Percentiles rank a stretch among this genome's conserved stretches.
These are phyloP conservation scores for Agapetus fuscipes DNA, from an alignment of 2,888 invertebrate genomes.

Conservation along the genomic window DNA sequence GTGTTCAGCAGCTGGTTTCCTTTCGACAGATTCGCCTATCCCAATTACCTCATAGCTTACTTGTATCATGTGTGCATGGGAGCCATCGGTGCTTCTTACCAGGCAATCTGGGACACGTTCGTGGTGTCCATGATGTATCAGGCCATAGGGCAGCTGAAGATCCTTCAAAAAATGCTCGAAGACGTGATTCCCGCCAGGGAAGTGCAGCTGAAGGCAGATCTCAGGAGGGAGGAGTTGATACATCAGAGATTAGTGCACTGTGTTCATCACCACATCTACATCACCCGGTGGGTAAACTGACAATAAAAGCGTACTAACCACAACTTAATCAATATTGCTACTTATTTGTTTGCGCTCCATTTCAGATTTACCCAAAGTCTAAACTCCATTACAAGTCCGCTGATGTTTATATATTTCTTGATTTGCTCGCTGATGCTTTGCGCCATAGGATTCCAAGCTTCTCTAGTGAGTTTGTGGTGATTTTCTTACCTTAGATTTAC, in stretches of 20 bases:
- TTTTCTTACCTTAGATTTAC: no score
- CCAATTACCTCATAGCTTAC: slow-evolving; percentile 15
- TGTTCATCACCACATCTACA: slow-evolving; percentile 16
- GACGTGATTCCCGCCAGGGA: no score
- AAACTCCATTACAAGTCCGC: slow-evolving; percentile 35
- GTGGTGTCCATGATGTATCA: slow-evolving; percentile 36
- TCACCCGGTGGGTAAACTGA: slow-evolving; percentile 12
- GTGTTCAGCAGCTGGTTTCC: slow-evolving; percentile 21
- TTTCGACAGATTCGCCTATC: slow-evolving; percentile 16
- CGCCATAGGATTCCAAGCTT: slow-evolving; percentile 35
- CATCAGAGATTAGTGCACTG: slow-evolving; percentile 13
- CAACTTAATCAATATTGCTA: no score
- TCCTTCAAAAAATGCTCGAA: slow-evolving; percentile 24
- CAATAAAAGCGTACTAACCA: no score
- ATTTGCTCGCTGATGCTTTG: slow-evolving; percentile 43
- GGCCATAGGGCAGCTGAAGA: slow-evolving; percentile 34
- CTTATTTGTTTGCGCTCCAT: no score
- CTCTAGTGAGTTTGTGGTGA: slow-evolving; percentile 22
- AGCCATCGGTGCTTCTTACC: slow-evolving; percentile 36
- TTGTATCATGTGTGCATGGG: slow-evolving; percentile 30
- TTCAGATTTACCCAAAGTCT: slow-evolving; percentile 33
- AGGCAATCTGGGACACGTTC: slow-evolving; percentile 36
- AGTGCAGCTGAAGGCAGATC: background rate
- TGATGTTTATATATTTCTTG: slow-evolving; percentile 38
- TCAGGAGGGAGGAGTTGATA: slow-evolving; percentile 2